Base-by-base conservation (phyloP, 2,888 invertebrate species). In the Agrochola lychnidis region DNA sequence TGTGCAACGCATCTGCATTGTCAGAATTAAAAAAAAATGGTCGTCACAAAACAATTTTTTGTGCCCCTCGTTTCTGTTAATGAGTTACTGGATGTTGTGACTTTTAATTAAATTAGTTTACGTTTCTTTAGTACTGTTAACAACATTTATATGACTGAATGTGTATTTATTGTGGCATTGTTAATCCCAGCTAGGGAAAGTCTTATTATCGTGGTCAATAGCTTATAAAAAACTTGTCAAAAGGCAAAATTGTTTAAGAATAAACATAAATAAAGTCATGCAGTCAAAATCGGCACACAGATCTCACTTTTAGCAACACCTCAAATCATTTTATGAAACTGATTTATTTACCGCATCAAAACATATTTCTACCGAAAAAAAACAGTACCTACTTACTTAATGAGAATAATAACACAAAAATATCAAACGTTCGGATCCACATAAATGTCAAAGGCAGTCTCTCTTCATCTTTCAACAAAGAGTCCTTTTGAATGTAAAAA, bases 391-490 rank as follows among this genome's bases (percentile, higher is more conserved):
- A 36, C 45, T 10, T 5, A 73, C 56, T 61, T 85, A 85, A 87
- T 82, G 72, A 81, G 74, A 75, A 79, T 79, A 74, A 87, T 71
- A 85, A 78, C 64, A 74, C 70, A 86, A 84, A 89, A 77, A 86
- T 83, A 86, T 89, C 88, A 85, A 85, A 87, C 74, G 77, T 70
- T 85, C 78, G 74, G 77, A 82, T 83, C 82, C 83, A 78, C 75
- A 88, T 87, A 82, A 88, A 87, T 86, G 87, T 88, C 90, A 89
- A 89, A 86, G 84, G 63, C 90, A 90, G 72, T 77, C 70, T 77
- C 72, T 78, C 68, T 82, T 87, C 81, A 83, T 87, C 73, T 82
- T 78, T 73, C 73, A 83, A 86, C 87, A 89, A 87, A 89, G 80
- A 76, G 80, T 84, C 83, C 81, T 85, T 85, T 83, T 73, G 62